phyloP scores from a whole-genome alignment of 2,888 invertebrate genomes.

The Amaurobius ferox region DNA sequence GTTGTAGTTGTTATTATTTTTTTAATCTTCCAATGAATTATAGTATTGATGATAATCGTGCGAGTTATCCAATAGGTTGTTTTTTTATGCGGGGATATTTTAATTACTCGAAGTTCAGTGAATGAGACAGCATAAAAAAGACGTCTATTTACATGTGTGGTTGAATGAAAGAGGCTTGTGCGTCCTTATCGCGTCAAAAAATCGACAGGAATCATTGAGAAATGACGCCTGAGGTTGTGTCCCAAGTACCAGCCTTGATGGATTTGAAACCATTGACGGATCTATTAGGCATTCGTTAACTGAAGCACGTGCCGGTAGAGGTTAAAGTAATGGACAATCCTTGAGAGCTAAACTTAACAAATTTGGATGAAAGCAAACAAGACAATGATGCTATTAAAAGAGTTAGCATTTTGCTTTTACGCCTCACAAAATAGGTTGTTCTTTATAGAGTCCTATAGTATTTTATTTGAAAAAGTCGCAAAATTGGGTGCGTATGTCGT shows the following conservation, averaged over 20 bases:
- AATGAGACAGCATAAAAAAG: neutral
- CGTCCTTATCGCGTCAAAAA: neutral
- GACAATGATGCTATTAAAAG: no score
- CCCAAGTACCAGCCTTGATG: neutral
- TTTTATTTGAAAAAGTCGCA: no score
- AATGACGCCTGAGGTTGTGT: neutral
- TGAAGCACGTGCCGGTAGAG: no score
- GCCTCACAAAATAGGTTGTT: no score
- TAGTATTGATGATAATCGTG: constrained; percentile 12
- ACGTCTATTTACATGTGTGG: neutral
- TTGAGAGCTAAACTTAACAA: no score
- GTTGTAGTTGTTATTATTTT: neutral
- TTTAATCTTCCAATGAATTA: neutral
- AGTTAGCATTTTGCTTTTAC: no score
- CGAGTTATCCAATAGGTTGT: neutral
- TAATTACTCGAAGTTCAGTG: neutral
- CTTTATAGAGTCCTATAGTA: no score
- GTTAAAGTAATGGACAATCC: no score
- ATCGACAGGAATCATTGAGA: neutral
- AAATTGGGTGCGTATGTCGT: no score
- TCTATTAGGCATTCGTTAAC: neutral
- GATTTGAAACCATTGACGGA: neutral
- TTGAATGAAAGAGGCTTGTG: neutral
- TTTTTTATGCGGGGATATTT: neutral
- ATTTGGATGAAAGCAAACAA: no score